Conservation (phyloP, 1,140 invertebrate species). For the Drosophila orosa region DNA sequence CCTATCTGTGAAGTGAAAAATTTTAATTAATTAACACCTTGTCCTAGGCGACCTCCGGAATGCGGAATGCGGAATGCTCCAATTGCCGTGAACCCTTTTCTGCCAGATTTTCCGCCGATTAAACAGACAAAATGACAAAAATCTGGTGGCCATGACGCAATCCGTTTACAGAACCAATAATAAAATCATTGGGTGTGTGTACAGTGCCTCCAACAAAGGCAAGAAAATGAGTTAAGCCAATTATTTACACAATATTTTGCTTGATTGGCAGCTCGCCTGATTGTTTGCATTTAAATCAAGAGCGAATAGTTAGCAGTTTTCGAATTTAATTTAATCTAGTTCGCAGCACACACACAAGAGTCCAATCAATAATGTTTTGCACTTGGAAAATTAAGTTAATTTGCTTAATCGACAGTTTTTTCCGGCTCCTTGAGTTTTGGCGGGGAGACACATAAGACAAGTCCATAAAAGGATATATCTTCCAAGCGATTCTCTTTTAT, state of each 20-base stretch:
- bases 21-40: slow-evolving; percentile 41
- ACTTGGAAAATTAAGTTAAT: slow-evolving; percentile 3
- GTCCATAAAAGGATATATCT: not conserved
- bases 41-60: slow-evolving; percentile 6
- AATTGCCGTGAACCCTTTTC: slow-evolving; percentile 31
- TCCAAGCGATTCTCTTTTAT: slow-evolving; percentile 5
- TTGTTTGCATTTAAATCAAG: slow-evolving; percentile 47
- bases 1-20: not conserved
- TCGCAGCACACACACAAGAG: not conserved
- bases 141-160: slow-evolving; percentile 23
- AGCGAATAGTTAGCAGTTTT: slow-evolving; percentile 34
- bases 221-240: slow-evolving; percentile 42
- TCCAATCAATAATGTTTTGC: slow-evolving; percentile 9
- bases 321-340: slow-evolving; percentile 17
- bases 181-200: slow-evolving; percentile 24
- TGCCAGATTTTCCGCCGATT: not conserved
- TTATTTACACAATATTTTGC: slow-evolving; percentile 53
- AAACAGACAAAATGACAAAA: slow-evolving; percentile 9
- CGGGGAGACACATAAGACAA: not conserved
- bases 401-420: slow-evolving; percentile 9
- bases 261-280: slow-evolving; percentile 38
- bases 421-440: not conserved
- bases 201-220: slow-evolving; percentile 8
- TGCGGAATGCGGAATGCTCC: slow-evolving; percentile 7
- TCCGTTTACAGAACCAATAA: slow-evolving; percentile 23